Evolutionary conservation across 2,113 vertebrate genomes (phyloP), one percentile per base, ranked within the genome.

Genomic region (Apaloderma vittatum): DNA sequence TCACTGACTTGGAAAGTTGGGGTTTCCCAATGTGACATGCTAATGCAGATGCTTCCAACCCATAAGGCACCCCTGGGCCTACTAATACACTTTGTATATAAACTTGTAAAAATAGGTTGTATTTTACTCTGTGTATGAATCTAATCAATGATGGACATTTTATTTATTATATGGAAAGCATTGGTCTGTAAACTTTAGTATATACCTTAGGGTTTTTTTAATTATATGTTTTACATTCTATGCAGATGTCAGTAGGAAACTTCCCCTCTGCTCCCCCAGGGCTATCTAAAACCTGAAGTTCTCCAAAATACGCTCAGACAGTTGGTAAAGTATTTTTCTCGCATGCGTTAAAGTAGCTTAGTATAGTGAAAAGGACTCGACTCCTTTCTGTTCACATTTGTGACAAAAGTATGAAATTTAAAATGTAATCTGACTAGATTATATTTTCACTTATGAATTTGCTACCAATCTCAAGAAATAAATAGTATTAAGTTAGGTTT

Each of bases 91-190:
- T 94, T 97, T 98, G 98, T 98, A 98, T 93, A 98, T 97, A 98
- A 96, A 98, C 98, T 97, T 98, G 97, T 98, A 98, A 97, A 98
- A 98, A 98, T 97, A 98, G 97, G 97, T 94, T 98, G 98, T 98
- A 98, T 98, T 98, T 98, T 98, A 98, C 97, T 98, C 97, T 95
- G 96, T 98, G 97, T 98, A 98, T 98, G 97, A 98, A 98, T 97
- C 94, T 98, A 98, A 98, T 98, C 97, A 83, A 97, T 75, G 43
- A 96, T 92, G 98, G 97, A 98, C 98, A 98, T 97, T 97, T 98
- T 98, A 98, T 98, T 98, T 98, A 98, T 98, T 98, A 97, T 98
- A 98, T 98, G 97, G 97, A 98, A 97, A 97, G 95, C 97, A 97
- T 98, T 98, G 98, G 96, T 97, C 98, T 98, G 98, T 98, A 98